Base-by-base conservation (phyloP, 2,797 vertebrate species). In the Nyctalus aviator region DNA sequence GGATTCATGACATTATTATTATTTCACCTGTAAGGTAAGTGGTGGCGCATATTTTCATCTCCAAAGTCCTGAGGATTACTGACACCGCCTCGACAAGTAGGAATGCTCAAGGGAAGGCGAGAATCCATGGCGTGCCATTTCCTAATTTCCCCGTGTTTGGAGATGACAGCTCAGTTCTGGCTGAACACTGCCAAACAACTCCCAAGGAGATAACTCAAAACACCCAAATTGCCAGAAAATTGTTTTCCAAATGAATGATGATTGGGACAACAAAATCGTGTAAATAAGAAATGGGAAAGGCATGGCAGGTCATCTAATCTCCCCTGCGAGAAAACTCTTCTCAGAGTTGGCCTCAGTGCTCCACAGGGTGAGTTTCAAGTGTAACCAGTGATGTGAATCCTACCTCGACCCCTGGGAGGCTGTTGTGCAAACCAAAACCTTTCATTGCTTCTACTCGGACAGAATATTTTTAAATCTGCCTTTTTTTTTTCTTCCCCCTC, bases 181-280 rank as follows among this genome's bases (percentile, higher is more conserved):
- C 32, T 76, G 44, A 94, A 92, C 46, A 48, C 18, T 71, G 88
- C 88, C 90, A 93, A 84, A 86, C 82, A 94, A 32, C 25, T 91
- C 93, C 85, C 84, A 73, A 73, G 78, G 79, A 83, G 20, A 53
- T 53, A 78, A 95, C 46, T 95, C 3, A 88, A 93, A 96, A 92
- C 87, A 91, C 8, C 84, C 44, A 69, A 72, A 59, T 48, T 94
- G 95, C 91, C 93, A 97, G 53, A 25, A 94, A 85, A 73, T 88
- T 88, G 71, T 92, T 96, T 95, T 94, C 94, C 85, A 95, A 87
- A 90, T 71, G 88, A 88, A 88, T 85, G 79, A 90, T 90, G 72
- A 96, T 90, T 90, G 90, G 79, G 46, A 93, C 83, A 95, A 91
- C 88, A 96, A 76, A 95, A 91, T 87, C 84, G 68, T 55, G 76